Conservation (phyloP, 2,113 vertebrate genomes). For the Chroicocephalus ridibundus region DNA sequence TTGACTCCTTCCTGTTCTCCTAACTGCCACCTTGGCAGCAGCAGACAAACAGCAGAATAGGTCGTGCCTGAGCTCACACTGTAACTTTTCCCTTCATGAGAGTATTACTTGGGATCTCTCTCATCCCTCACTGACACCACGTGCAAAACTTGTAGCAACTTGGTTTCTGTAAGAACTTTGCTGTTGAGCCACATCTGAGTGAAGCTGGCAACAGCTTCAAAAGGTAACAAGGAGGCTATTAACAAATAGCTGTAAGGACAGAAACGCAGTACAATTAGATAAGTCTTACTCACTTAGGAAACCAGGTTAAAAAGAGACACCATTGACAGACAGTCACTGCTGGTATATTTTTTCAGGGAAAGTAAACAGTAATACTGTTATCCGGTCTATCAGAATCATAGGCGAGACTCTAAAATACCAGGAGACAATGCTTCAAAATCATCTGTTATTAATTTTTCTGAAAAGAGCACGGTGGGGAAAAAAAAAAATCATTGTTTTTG, state of each 20-base stretch:
- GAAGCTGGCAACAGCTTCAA: not conserved
- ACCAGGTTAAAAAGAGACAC: accelerated
- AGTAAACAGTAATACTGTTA: not conserved
- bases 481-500: not conserved
- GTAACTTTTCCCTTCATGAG: not conserved
- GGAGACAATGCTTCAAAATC: not conserved
- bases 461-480: not conserved
- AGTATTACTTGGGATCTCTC: accelerated
- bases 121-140: accelerated
- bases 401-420: not conserved
- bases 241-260: accelerated
- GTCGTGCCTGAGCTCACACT: not conserved
- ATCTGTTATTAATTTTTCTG: not conserved
- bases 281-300: not conserved
- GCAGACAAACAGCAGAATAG: accelerated
- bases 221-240: not conserved
- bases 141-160: accelerated
- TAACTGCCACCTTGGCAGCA: not conserved
- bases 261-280: not conserved
- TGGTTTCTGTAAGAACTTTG: not conserved
- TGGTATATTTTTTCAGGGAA: not conserved
- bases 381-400: not conserved
- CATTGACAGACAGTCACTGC: not conserved
- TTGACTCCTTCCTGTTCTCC: accelerated
- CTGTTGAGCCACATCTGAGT: not conserved